These are phyloP conservation scores for Heliconius himera DNA, from an alignment of 1,140 invertebrate species.

Conservation along the genomic window DNA sequence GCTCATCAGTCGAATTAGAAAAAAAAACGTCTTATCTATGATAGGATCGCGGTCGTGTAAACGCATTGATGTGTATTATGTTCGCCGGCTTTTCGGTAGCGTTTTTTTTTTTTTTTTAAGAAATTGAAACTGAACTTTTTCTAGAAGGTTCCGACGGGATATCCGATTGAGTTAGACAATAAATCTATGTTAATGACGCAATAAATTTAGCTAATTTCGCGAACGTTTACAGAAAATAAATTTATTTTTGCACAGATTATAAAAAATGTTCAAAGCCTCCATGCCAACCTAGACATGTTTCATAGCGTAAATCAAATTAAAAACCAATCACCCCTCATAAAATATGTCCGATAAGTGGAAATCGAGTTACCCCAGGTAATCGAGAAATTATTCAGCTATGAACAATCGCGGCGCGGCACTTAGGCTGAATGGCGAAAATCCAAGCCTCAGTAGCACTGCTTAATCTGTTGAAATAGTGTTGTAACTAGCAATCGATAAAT, in stretches of 20 bases:
- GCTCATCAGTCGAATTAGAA: constrained; percentile 64
- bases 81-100: constrained; percentile 74
- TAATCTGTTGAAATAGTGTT: constrained; percentile 41
- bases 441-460: constrained; percentile 39
- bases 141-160: constrained; percentile 40
- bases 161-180: constrained; percentile 27
- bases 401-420: constrained; percentile 34
- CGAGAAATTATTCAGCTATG: constrained; percentile 42
- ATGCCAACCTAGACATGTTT: constrained; percentile 15
- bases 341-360: constrained; percentile 41
- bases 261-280: background rate
- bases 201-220: constrained; percentile 6
- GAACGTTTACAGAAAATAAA: background rate
- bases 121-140: constrained; percentile 59
- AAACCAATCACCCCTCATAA: constrained; percentile 34
- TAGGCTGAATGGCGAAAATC: constrained; percentile 41
- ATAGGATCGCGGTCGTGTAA: constrained; percentile 79
- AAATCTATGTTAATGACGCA: constrained; percentile 13
- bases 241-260: background rate
- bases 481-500: constrained; percentile 40
- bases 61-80: constrained; percentile 71
- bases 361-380: constrained; percentile 42
- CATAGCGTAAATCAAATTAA: constrained; percentile 34
- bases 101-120: constrained; percentile 45
- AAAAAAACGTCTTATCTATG: constrained; percentile 74